These are phyloP conservation scores for Stichopus horrens DNA, from an alignment of 53 echinoderm and acorn worm species.

Conservation along the genomic window DNA sequence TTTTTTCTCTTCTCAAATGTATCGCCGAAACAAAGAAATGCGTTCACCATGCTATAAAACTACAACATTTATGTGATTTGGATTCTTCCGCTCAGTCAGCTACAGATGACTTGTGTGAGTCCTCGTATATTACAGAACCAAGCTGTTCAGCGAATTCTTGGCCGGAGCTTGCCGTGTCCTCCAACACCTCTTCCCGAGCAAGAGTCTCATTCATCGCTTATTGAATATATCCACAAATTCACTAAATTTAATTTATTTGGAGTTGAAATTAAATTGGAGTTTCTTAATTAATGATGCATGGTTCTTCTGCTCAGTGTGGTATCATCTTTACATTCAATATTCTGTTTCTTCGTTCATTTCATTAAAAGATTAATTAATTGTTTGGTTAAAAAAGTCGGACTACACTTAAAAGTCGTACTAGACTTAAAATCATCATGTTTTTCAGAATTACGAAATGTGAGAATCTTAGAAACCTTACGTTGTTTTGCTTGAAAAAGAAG, in stretches of 20 bases:
- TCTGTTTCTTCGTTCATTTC: constrained; percentile 20
- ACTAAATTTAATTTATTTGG: constrained; percentile 43
- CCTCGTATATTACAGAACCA: background rate
- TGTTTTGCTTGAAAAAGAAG: too few species aligned
- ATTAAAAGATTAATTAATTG: constrained; percentile 45
- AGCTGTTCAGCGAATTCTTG: background rate
- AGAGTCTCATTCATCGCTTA: background rate
- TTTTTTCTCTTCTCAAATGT: too few species aligned
- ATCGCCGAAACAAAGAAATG: too few species aligned
- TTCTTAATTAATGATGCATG: constrained; percentile 43
- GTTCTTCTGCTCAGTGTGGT: constrained; percentile 20
- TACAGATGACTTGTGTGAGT: too few species aligned
- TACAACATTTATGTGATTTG: too few species aligned
- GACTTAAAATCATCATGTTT: background rate
- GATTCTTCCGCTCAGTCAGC: too few species aligned
- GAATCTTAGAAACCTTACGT: too few species aligned
- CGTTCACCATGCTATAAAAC: too few species aligned
- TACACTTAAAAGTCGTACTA: background rate
- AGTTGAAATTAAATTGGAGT: constrained; percentile 41
- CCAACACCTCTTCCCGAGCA: background rate
- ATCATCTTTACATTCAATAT: constrained; percentile 3
- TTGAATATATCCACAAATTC: constrained; percentile 34
- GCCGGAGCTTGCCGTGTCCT: background rate
- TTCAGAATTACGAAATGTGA: too few species aligned
- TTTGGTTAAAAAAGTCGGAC: constrained; percentile 14